Evolutionary conservation across 2,888 invertebrate species (phyloP).

Genomic region (Caenorhabditis sp.): DNA sequence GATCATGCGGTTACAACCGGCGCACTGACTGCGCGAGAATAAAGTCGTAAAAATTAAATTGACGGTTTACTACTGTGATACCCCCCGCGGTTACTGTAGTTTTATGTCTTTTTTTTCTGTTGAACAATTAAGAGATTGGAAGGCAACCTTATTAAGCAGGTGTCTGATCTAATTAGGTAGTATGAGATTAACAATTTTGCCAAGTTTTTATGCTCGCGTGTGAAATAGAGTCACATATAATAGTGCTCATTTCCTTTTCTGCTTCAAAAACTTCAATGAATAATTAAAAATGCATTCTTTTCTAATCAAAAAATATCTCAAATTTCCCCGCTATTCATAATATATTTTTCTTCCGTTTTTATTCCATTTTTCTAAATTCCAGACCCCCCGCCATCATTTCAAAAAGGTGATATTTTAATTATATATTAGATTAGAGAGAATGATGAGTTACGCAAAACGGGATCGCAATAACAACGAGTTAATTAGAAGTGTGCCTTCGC

Average conservation of each 20-base stretch:
- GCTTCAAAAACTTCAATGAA: neutral
- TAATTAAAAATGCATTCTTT: neutral
- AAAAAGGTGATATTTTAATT: neutral
- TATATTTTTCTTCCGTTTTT: neutral
- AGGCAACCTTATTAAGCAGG: neutral
- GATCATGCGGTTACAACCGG: neutral
- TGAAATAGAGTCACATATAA: neutral
- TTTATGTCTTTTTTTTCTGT: neutral
- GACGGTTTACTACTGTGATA: conserved; percentile 3
- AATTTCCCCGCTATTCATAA: neutral
- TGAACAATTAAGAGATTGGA: neutral
- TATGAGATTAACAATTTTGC: neutral
- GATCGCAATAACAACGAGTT: neutral
- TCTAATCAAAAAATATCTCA: neutral
- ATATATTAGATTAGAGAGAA: neutral
- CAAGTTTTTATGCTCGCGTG: neutral
- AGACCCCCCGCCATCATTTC: neutral
- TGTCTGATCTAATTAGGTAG: neutral
- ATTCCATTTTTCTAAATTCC: neutral
- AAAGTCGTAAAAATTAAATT: conserved; percentile 6
- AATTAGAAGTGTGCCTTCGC: neutral
- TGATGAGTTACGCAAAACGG: conserved; percentile 1
- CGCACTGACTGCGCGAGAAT: neutral
- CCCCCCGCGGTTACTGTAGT: neutral
- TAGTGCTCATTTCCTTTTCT: neutral